Evolutionary conservation across 2,888 invertebrate genomes (phyloP).

Genomic region (Amorpha juglandis): DNA sequence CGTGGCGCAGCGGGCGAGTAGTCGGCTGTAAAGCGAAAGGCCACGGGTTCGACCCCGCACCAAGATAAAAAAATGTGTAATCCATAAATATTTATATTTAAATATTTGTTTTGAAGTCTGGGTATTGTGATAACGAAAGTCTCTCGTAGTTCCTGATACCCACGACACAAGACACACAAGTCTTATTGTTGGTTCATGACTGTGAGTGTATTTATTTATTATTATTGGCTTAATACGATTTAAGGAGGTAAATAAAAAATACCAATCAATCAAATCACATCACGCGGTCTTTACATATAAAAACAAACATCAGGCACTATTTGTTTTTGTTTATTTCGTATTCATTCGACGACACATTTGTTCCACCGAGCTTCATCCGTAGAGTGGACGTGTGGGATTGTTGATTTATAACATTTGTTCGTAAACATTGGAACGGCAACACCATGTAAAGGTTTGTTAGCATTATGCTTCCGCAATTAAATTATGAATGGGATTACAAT

Average conservation of each 20-base stretch:
- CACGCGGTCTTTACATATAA: background rate
- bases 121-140: no score
- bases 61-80: no score
- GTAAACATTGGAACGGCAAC: slow-evolving; percentile 5
- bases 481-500: background rate
- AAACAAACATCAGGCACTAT: slow-evolving; percentile 6
- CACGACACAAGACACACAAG: no score
- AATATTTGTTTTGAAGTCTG: no score
- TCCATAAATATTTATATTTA: no score
- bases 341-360: slow-evolving; percentile 8
- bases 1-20: no score
- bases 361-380: slow-evolving; percentile 3
- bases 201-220: no score
- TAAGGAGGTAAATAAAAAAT: background rate
- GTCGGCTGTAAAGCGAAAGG: no score
- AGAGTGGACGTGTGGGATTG: background rate
- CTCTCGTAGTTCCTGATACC: no score
- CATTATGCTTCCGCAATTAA: background rate
- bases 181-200: no score
- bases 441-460: background rate
- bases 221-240: no score
- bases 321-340: slow-evolving; percentile 5
- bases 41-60: no score
- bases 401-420: slow-evolving; percentile 13
- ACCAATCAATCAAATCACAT: slow-evolving; percentile 16